Base-by-base conservation (phyloP, 2,888 invertebrate species). In the Drosophila putrida region DNA sequence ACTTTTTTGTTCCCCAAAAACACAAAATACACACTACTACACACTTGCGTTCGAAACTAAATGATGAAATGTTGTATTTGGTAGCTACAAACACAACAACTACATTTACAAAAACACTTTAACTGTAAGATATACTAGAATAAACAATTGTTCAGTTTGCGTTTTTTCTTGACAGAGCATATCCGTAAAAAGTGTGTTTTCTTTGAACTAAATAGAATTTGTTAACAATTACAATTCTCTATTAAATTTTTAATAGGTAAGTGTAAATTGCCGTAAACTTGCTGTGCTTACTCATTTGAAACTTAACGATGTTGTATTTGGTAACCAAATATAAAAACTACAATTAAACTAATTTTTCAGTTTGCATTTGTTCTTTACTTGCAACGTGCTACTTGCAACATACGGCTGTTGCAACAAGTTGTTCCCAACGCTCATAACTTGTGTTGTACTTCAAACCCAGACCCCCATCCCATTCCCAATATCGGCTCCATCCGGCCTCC, bases 11-110 rank as follows among this genome's bases (percentile, higher is more conserved):
- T 15, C 47, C 33, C 6, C 33, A 47, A 31, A 11, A 38, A 13
- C 13, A 11, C 38, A 4, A 38, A 13, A 15, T 20, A 57, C 47
- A 54, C 9, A 54, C 15, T 8, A 9, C 47, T n/a, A 59, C 44
- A 43, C 15, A 39, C 5, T 69, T 86, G 89, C 83, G 89, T 83
- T 83, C 89, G 84, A 83, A 88, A 71, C 68, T 80, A 88, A 89
- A 83, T 87, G 88, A 86, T 78, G 77, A 77, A 88, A 82, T 88
- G 83, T 75, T 88, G 25, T 71, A 78, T 78, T 78, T 80, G 84
- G 87, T 87, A 89, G 84, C 84, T 63, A 41, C 20, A 44, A 39
- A 55, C 51, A 55, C 54, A 47, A 33, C 15, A 6, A 31, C 6
- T 8, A 54, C 31, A 25, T 50, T 20, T 25, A 31, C 33, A 25